Evolutionary conservation across 2,797 vertebrate genomes (phyloP).

Genomic region (Trichosurus vulpecula): DNA sequence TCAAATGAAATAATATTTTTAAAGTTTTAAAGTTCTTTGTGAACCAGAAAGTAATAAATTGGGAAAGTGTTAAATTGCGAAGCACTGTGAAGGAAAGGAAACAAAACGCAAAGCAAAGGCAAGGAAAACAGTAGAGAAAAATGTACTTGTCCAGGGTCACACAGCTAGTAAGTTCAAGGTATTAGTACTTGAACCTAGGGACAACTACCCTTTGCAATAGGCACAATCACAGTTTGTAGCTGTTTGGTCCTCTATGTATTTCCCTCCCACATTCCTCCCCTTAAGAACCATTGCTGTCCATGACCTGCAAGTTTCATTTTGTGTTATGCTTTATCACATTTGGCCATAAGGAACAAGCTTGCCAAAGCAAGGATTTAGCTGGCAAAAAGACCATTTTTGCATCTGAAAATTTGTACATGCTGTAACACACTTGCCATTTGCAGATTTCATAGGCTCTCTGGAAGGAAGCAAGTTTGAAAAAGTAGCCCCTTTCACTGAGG

Average conservation of each 20-base stretch:
- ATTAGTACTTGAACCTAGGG: not conserved
- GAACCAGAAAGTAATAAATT: not conserved
- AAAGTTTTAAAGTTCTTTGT: not conserved
- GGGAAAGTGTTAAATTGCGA: not conserved
- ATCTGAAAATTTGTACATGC: not conserved
- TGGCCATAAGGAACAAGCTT: not conserved
- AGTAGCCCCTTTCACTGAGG: not conserved
- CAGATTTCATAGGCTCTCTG: not conserved
- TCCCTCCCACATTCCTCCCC: not conserved
- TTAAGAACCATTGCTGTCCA: not conserved
- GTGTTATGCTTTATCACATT: not conserved
- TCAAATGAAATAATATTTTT: not conserved
- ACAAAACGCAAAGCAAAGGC: not conserved
- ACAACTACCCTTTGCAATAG: not conserved
- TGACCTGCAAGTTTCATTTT: not conserved
- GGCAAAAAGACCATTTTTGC: not conserved
- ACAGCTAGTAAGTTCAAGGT: not conserved
- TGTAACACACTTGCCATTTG: not conserved
- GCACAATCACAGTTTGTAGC: not conserved
- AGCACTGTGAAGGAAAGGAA: not conserved
- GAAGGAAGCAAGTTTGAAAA: slow-evolving; percentile 34
- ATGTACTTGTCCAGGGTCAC: not conserved
- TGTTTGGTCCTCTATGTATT: not conserved
- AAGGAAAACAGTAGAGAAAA: not conserved
- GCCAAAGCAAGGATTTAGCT: not conserved